A percentile compares a stretch with the other conserved stretches of the same genome.
Conservation (phyloP, 2,113 vertebrate genomes). For the Sigmodon hispidus region DNA sequence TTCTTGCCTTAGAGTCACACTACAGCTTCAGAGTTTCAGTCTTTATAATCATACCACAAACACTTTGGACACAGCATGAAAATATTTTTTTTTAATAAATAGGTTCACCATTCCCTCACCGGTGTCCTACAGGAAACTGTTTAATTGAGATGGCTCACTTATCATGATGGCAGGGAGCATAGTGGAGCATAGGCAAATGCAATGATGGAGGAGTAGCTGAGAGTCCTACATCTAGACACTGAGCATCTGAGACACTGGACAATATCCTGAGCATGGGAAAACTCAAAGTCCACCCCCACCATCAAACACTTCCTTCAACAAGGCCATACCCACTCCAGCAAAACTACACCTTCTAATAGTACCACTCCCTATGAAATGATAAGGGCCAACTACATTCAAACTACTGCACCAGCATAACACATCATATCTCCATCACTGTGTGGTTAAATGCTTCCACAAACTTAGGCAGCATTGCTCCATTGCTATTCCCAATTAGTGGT, state of each 20-base stretch:
- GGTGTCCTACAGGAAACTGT: background rate
- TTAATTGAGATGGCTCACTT: background rate
- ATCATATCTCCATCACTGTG: background rate
- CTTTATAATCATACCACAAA: background rate
- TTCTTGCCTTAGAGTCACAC: background rate
- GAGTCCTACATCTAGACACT: background rate
- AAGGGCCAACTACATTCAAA: too few species aligned
- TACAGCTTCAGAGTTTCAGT: background rate
- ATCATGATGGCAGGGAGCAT: too few species aligned
- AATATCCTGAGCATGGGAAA: background rate
- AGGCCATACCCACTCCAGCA: background rate
- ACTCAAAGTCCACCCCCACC: background rate
- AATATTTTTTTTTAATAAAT: background rate
- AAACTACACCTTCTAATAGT: background rate
- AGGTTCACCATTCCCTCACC: background rate
- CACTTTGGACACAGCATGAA: background rate
- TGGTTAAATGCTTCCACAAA: background rate
- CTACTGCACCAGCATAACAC: background rate
- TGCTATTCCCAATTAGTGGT: background rate
- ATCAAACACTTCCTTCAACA: background rate
- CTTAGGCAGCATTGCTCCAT: background rate
- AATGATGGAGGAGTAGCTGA: background rate
- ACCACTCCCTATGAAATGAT: background rate
- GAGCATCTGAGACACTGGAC: background rate
- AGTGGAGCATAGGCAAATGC: too few species aligned